Base-by-base conservation (phyloP, 2,888 invertebrate genomes). In the Cephus sareptanus region DNA sequence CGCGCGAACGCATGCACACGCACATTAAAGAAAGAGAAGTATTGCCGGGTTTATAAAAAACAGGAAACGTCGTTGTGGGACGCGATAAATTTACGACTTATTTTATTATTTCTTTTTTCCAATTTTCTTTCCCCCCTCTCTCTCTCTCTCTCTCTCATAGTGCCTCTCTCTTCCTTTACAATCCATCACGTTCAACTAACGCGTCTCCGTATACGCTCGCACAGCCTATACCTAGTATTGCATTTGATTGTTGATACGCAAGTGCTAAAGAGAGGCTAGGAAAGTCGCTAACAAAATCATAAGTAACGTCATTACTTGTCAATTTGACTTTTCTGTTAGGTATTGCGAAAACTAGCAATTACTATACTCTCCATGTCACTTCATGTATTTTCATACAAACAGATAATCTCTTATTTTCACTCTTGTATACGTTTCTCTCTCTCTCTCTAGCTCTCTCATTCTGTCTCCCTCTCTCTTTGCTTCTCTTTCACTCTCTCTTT, bases 211-310 rank as follows among this genome's bases (percentile, higher is more conserved):
- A 71, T 34, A 34, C 71, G 31, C 71, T 34, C 34, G 23, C 75
- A 80, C 77, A 80, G 79, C 69, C 81, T 80, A 81, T 73, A 81
- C 78, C 82, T 80, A 79, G 80, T 81, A 82, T 81, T 82, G 81
- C 83, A 82, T 78, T 83, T 84, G 84, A 84, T 84, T 84, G 84
- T 84, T 84, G 77, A 84, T 81, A 84, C 84, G 84, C 84, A 82
- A 77, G 81, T 79, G 80, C 71, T 71, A 71, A 71, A 31, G 33
- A 71, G 31, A 31, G 31, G 12, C 31, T 71, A 71, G 6, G 71
- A 31, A 31, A 34, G 31, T 69, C 34, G 70, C 69, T 56, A 23
- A 56, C 2, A 9, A 56, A 76, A 77, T 79, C 74, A 73, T 40
- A 75, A 75, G 69, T 70, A 69, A 76, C 35, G 30, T 69, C n/a